Conservation (phyloP, 2,888 invertebrate genomes). For the Dysmachus trigonus region DNA sequence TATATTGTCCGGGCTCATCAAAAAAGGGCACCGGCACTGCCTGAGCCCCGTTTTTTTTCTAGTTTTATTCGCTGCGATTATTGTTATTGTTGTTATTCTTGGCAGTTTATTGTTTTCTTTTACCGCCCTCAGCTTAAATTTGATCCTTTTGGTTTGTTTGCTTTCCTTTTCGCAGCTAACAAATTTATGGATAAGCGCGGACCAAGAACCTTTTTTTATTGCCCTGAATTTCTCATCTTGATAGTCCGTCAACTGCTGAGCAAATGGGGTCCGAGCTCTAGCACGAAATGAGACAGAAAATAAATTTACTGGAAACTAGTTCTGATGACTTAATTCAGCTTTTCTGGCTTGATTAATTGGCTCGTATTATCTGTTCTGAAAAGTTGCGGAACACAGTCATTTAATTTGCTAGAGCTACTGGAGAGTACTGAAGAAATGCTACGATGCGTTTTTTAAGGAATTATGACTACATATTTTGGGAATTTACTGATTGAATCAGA, state of each 20-base stretch:
- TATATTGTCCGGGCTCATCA: constrained; percentile 32
- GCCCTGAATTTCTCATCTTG: constrained; percentile 42
- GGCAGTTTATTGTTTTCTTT: constrained; percentile 44
- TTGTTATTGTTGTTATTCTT: constrained; percentile 38
- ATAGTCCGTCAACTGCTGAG: constrained; percentile 41
- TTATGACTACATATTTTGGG: too few species aligned
- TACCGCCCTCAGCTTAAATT: constrained; percentile 40
- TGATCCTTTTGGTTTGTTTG: constrained; percentile 36
- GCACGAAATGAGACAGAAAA: constrained; percentile 25
- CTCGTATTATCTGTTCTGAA: constrained; percentile 7
- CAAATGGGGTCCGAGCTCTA: constrained; percentile 14
- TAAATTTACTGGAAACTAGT: constrained; percentile 44
- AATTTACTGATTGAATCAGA: too few species aligned
- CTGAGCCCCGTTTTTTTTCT: constrained; percentile 28
- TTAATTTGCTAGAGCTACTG: neutral
- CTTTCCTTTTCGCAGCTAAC: constrained; percentile 38
- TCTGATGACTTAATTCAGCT: constrained; percentile 43
- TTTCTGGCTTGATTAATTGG: constrained; percentile 29
- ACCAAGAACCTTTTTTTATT: constrained; percentile 43
- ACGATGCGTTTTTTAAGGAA: neutral
- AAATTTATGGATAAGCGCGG: constrained; percentile 41
- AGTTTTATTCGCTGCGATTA: constrained; percentile 38
- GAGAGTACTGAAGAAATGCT: neutral
- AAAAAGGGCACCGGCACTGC: constrained; percentile 30
- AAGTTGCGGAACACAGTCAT: neutral